phyloP scores from a whole-genome alignment of 2,113 vertebrate species.

The Phylloscopus trochiloides region DNA sequence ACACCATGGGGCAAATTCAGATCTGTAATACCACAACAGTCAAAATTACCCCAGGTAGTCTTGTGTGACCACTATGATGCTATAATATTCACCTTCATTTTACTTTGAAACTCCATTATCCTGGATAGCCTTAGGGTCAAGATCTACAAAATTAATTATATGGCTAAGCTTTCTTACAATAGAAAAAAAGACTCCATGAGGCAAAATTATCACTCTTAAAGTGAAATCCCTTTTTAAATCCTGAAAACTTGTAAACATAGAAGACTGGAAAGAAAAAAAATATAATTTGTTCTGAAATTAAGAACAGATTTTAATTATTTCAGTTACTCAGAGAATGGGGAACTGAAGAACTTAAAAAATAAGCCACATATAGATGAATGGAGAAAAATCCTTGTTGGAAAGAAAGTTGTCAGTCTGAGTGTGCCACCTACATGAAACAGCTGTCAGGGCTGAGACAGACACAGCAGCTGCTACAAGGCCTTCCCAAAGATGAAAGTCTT shows the following conservation, averaged over 20 bases:
- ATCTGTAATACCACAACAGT: neutral
- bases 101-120: neutral
- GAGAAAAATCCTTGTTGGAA: neutral
- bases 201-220: neutral
- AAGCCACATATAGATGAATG: neutral
- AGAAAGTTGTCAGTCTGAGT: neutral
- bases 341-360: neutral
- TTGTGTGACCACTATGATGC: neutral
- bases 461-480: neutral
- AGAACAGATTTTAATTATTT: neutral
- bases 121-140: neutral
- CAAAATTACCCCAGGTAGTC: neutral
- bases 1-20: fast-evolving
- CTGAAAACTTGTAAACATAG: neutral
- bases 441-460: neutral
- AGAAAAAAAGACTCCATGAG: neutral
- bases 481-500: neutral
- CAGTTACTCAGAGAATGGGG: neutral
- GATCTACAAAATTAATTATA: neutral
- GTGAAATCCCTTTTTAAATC: neutral
- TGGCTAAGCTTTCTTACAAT: neutral
- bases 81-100: neutral
- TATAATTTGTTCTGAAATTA: neutral
- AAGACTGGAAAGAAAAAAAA: neutral
- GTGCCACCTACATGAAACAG: neutral